These are phyloP conservation scores for Chelon labrosus DNA, from an alignment of 2,797 vertebrate species.

Conservation along the genomic window DNA sequence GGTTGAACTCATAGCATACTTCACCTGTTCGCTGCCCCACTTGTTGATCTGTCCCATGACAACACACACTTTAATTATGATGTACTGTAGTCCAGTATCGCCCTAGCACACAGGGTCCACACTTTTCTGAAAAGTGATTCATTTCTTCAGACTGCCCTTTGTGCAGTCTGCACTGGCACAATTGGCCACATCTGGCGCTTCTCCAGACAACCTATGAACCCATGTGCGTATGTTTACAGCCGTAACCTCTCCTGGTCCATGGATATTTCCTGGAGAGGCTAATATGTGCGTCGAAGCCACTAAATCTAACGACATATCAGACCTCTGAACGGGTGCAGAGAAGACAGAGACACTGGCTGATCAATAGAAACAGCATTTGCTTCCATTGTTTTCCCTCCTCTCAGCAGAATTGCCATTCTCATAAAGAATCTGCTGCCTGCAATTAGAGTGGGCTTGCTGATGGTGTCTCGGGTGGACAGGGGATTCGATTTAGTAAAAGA, in stretches of 20 bases:
- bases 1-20: not conserved
- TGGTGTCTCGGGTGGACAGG: conserved; percentile 57
- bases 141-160: conserved; percentile 22
- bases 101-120: not conserved
- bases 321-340: conserved; percentile 52
- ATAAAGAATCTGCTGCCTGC: conserved; percentile 71
- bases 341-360: conserved; percentile 63
- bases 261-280: conserved; percentile 32
- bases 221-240: conserved; percentile 65
- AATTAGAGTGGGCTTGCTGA: conserved; percentile 74
- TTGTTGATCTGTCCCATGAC: conserved; percentile 25
- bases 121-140: conserved; percentile 13
- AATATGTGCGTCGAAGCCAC: conserved; percentile 44
- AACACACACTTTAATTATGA: conserved; percentile 25
- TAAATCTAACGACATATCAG: conserved; percentile 71
- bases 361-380: conserved; percentile 86
- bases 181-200: conserved; percentile 43
- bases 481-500: conserved; percentile 73
- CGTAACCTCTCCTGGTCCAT: conserved; percentile 4
- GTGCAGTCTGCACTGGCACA: conserved; percentile 23
- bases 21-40: conserved; percentile 6
- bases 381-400: conserved; percentile 76
- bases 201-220: conserved; percentile 52
- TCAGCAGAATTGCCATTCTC: conserved; percentile 79
- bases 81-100: not conserved